These are phyloP conservation scores for Saxicola maurus DNA, from an alignment of 2,797 vertebrate species.

Conservation along the genomic window DNA sequence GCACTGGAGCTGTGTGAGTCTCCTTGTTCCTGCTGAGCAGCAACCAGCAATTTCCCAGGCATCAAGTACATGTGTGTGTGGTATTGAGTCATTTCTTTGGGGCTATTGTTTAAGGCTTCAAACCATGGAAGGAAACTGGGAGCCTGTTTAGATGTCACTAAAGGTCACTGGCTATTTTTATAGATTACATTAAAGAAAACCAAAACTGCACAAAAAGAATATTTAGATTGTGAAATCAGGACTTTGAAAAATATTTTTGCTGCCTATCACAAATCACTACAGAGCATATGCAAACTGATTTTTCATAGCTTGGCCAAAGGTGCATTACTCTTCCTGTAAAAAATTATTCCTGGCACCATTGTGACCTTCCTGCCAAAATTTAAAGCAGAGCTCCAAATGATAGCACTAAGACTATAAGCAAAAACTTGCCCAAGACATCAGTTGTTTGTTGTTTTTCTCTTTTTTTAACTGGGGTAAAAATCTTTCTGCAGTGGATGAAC, in stretches of 20 bases:
- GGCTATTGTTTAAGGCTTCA: constrained; percentile 49
- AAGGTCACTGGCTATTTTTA: constrained; percentile 50
- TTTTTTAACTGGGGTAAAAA: background rate
- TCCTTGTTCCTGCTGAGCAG: background rate
- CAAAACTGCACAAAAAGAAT: background rate
- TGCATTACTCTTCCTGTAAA: background rate
- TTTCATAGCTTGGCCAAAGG: background rate
- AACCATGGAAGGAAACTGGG: constrained; percentile 21
- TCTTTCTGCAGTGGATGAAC: background rate
- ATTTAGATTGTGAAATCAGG: background rate
- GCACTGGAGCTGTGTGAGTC: background rate
- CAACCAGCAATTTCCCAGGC: background rate
- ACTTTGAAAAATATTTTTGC: background rate
- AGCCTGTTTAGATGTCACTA: constrained; percentile 11
- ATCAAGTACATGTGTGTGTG: background rate
- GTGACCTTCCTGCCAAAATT: background rate
- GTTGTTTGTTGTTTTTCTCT: background rate
- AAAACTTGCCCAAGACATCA: background rate
- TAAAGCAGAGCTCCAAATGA: background rate
- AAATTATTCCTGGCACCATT: background rate
- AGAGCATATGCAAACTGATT: background rate
- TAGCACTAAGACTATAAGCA: background rate
- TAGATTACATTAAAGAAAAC: background rate
- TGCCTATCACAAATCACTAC: background rate
- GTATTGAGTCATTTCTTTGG: constrained; percentile 22